phyloP scores from a whole-genome alignment of 2,797 vertebrate genomes.

The Channa striata region DNA sequence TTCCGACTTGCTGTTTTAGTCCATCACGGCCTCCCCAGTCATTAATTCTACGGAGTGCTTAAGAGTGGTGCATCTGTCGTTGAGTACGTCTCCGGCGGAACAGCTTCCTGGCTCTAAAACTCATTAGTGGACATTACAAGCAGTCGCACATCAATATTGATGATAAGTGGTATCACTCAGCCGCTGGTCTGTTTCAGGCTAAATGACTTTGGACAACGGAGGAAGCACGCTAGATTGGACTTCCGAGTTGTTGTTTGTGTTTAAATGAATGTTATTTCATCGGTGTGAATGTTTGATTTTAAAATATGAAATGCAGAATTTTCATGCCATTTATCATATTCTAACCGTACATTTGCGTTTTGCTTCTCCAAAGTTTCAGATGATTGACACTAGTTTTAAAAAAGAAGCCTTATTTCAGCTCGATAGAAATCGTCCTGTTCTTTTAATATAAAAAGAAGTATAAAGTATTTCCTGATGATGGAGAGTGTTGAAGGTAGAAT shows the following conservation, averaged over 20 bases:
- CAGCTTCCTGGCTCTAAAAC: conserved; percentile 57
- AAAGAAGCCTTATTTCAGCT: too few relatives aligned
- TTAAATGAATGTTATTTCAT: not conserved
- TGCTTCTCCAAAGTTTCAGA: not conserved
- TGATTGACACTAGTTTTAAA: too few relatives aligned
- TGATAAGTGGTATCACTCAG: conserved; percentile 48
- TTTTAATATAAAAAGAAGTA: not conserved
- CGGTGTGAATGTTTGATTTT: not conserved
- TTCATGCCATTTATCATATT: not conserved
- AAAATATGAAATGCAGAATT: not conserved
- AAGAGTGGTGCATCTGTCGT: conserved; percentile 34
- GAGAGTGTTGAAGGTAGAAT: not conserved
- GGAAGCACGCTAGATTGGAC: not conserved
- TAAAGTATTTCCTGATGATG: not conserved
- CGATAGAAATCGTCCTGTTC: not conserved
- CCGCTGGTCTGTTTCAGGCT: conserved; percentile 34
- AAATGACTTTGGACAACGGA: conserved; percentile 14
- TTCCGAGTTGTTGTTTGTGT: not conserved
- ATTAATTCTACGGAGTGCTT: conserved; percentile 15
- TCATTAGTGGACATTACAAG: conserved; percentile 59
- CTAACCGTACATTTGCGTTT: not conserved
- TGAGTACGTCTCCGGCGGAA: conserved; percentile 18
- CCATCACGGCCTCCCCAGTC: not conserved
- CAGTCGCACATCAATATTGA: conserved; percentile 58
- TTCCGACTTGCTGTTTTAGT: conserved; percentile 11